These are phyloP conservation scores for Crotophaga sulcirostris DNA, from an alignment of 2,113 vertebrate genomes.

Conservation along the genomic window DNA sequence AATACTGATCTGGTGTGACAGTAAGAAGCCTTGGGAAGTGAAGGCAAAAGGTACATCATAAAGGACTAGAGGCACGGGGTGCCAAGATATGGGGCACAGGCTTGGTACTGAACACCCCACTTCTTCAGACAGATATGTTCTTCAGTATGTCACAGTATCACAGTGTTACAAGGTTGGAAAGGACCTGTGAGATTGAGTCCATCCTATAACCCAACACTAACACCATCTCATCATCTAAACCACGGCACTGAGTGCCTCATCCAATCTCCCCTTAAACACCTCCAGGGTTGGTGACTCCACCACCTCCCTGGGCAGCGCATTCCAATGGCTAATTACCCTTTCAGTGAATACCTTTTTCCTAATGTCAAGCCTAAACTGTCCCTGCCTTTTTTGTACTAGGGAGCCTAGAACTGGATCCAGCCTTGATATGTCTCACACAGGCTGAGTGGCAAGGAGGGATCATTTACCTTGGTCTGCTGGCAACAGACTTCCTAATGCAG, in stretches of 20 bases:
- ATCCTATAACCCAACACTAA: too few species aligned
- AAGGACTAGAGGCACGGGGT: background rate
- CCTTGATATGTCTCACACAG: rapidly evolving
- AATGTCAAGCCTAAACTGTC: too few species aligned
- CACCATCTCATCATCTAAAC: too few species aligned
- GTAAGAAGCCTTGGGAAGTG: background rate
- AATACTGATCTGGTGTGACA: background rate
- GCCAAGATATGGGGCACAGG: background rate
- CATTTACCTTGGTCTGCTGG: background rate
- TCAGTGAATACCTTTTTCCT: too few species aligned
- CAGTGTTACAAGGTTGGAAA: too few species aligned
- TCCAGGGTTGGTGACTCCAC: too few species aligned
- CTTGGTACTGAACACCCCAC: background rate
- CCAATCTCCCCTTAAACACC: too few species aligned
- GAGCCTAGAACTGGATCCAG: background rate
- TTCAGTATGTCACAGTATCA: too few species aligned
- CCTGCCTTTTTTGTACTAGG: background rate
- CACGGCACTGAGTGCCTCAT: too few species aligned
- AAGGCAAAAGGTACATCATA: background rate
- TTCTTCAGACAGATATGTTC: background rate
- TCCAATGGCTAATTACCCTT: too few species aligned
- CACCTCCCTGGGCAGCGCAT: too few species aligned
- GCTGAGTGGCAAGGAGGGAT: background rate
- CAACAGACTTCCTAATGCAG: background rate
- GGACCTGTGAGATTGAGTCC: too few species aligned